Conservation (phyloP, 2,797 vertebrate genomes). For the Premnoplex brunnescens region DNA sequence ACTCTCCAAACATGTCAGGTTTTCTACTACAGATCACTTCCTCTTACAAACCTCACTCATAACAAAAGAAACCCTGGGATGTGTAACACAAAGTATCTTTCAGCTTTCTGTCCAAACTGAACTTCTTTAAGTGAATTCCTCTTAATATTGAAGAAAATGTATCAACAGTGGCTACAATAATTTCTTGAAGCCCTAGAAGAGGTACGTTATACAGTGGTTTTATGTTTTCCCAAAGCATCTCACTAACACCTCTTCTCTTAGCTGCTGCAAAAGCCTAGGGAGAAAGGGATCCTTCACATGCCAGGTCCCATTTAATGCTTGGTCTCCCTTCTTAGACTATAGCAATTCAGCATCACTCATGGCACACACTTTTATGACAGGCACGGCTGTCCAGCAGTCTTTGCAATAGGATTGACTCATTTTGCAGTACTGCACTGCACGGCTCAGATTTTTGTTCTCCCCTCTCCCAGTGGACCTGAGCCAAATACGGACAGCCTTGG, state of each 20-base stretch:
- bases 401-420: not conserved
- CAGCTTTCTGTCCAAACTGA: not conserved
- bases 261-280: not conserved
- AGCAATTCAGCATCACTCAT: not conserved
- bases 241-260: not conserved
- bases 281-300: not conserved
- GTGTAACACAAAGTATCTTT: fast-evolving
- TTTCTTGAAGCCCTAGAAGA: not conserved
- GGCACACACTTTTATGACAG: not conserved
- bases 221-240: not conserved
- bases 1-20: not conserved
- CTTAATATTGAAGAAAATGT: not conserved
- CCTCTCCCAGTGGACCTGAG: not conserved
- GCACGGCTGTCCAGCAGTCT: not conserved
- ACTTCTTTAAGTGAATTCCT: not conserved
- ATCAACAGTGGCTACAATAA: not conserved
- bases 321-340: not conserved
- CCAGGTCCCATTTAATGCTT: not conserved
- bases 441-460: not conserved
- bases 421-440: not conserved
- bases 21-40: not conserved
- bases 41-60: not conserved
- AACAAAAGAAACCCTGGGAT: not conserved
- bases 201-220: fast-evolving
- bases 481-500: not conserved